Base-by-base conservation (phyloP, 1,140 invertebrate species). In the Aphis gossypii region DNA sequence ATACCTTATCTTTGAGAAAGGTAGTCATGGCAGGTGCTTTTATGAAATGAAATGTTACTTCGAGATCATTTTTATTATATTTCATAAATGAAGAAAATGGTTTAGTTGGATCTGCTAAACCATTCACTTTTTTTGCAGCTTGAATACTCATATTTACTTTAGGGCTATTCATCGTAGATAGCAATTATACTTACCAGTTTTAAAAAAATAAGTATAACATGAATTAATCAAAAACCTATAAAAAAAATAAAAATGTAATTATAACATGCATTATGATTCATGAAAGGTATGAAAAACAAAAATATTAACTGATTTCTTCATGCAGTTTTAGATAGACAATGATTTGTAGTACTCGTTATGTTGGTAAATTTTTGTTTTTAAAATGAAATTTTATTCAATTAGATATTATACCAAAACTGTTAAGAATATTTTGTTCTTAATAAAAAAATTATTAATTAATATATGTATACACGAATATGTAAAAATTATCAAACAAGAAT, bases 1-100 rank as follows among this genome's bases (percentile, higher is more conserved):
- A 96, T 68, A 96, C 95, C 96, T 96, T 96, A 41, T 96, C 94
- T 93, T 84, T 84, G 44, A 51, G 7, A 11, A 44, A 54, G 30
- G 84, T 82, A 48, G 35, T 94, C n/a, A 82, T 54, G 21, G 51
- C 46, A 82, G 76, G 30, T 11, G 92, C 44, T 84, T 93, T 93
- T 30, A 84, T 51, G 54, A 93, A 93, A 20, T 44, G 11, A 46
- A 93, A 30, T 56, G 44, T 54, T 30, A 93, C 18, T 7, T 93
- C 48, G 41, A 93, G 82, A 93, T 83, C 46, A 54, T 84, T 54
- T 86, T 93, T 41, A 54, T 83, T 93, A 93, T 54, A 93, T 44
- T 51, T 41, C 92, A 93, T 93, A 41, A 54, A 84, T 18, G 41
- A 44, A 41, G 82, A 86, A 68, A 93, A 93, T 54, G 92, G 82